Evolutionary conservation across 1,140 invertebrate genomes (phyloP).

Genomic region (Trialeurodes vaporariorum): DNA sequence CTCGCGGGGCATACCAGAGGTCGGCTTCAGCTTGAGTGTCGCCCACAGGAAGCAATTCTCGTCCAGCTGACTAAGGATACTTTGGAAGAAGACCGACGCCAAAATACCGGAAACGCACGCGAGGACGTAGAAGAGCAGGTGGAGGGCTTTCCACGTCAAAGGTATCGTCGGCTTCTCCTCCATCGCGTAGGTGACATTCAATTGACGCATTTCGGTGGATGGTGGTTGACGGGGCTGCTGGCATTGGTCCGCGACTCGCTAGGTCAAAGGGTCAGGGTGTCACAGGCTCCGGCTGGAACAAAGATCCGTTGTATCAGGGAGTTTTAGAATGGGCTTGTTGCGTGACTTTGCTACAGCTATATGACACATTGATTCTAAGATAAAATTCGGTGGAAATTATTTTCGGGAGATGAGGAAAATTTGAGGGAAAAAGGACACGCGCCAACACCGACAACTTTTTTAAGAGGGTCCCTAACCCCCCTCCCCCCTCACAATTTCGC

Average conservation of each 20-base stretch:
- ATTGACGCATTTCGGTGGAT: conserved; percentile 2
- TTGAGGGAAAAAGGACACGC: no score
- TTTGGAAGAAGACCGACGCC: not conserved
- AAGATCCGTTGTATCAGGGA: conserved; percentile 4
- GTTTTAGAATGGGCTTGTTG: no score
- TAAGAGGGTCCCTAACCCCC: no score
- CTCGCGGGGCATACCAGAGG: no score
- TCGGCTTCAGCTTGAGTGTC: not conserved
- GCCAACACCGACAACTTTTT: no score
- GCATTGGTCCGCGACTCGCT: not conserved
- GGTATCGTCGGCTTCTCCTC: conserved; percentile 8
- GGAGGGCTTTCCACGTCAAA: not conserved
- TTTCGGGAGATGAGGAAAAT: no score
- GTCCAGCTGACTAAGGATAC: not conserved
- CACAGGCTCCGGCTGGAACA: not conserved
- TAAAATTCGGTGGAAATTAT: no score
- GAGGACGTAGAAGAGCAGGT: not conserved
- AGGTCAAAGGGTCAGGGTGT: no score
- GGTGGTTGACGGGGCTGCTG: not conserved
- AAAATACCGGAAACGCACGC: not conserved
- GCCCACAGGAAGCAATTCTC: not conserved
- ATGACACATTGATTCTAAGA: no score
- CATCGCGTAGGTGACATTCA: conserved; percentile 12
- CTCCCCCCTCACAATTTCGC: no score
- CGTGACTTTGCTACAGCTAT: no score